A percentile compares a stretch with the other conserved stretches of the same genome.
These are phyloP conservation scores for Chanos chanos DNA, from an alignment of 2,797 vertebrate genomes.

Conservation along the genomic window DNA sequence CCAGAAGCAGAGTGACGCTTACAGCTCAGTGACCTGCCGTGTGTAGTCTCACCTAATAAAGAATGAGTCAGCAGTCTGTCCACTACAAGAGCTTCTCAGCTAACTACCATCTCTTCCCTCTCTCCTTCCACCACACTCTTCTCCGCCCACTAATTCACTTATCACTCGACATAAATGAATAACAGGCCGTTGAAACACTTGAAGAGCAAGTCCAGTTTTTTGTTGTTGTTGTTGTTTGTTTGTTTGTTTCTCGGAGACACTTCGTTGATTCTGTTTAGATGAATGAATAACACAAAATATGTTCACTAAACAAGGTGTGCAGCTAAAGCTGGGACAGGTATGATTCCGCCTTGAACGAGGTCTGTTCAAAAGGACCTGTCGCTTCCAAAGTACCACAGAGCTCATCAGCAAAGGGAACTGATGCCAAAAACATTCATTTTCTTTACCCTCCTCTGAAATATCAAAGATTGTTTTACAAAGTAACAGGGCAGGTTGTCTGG, in stretches of 20 bases:
- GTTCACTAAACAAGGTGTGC: too few species aligned
- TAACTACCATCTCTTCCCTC: conserved; percentile 34
- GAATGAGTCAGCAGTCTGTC: background rate
- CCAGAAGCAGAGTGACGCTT: too few species aligned
- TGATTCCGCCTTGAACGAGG: too few species aligned
- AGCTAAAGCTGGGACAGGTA: too few species aligned
- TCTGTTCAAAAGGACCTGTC: too few species aligned
- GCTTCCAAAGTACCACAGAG: too few species aligned
- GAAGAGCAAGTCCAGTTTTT: too few species aligned
- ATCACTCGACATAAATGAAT: conserved; percentile 18
- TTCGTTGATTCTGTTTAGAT: too few species aligned
- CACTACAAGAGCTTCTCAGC: conserved; percentile 6
- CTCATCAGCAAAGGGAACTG: background rate
- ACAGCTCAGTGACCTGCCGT: too few species aligned
- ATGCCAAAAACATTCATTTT: background rate
- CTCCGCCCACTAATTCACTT: conserved; percentile 1
- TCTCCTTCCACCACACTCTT: background rate
- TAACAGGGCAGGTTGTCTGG: background rate
- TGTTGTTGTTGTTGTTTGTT: too few species aligned
- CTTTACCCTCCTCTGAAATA: background rate
- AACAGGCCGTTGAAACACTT: background rate
- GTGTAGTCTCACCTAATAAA: background rate
- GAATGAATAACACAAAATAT: too few species aligned
- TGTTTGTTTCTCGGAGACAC: too few species aligned
- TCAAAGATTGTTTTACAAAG: background rate